Percentiles rank a stretch among this genome's conserved stretches.
Conservation (phyloP, 2,888 invertebrate genomes). For the Emmelina monodactyla region DNA sequence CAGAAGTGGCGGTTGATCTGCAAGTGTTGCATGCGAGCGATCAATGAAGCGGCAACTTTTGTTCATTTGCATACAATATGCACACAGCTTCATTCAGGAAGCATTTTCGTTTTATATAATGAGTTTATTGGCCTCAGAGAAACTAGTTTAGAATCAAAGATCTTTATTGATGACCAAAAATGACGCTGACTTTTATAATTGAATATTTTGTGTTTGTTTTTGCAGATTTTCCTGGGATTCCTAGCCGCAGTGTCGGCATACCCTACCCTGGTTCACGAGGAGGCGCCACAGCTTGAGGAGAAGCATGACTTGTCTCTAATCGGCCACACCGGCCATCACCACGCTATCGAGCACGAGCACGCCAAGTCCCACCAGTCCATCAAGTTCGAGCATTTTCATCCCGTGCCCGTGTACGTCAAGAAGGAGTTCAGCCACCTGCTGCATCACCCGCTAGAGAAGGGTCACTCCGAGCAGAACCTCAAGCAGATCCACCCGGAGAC, state of each 20-base stretch:
- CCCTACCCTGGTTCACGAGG: constrained; percentile 53
- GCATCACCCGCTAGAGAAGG: constrained; percentile 71
- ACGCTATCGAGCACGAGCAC: constrained; percentile 69
- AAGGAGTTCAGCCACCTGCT: constrained; percentile 71
- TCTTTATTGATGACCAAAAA: not conserved
- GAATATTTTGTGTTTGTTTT: constrained; percentile 17
- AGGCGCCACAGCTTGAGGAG: constrained; percentile 41
- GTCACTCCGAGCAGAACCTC: constrained; percentile 66
- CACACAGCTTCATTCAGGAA: constrained; percentile 24
- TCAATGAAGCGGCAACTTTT: not conserved
- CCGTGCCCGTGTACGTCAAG: constrained; percentile 74
- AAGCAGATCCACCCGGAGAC: constrained; percentile 70
- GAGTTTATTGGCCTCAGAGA: constrained; percentile 24
- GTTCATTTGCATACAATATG: not conserved
- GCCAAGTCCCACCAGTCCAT: constrained; percentile 76
- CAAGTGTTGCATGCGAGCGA: not conserved
- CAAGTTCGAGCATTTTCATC: constrained; percentile 74
- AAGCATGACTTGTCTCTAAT: constrained; percentile 43
- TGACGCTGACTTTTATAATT: not conserved
- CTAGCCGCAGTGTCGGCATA: constrained; percentile 50
- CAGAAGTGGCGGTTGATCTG: too few species aligned
- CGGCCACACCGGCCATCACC: constrained; percentile 63
- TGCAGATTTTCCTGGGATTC: constrained; percentile 57
- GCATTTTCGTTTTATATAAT: constrained; percentile 38
- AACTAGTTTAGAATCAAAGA: constrained; percentile 27